Evolutionary conservation across 2,113 vertebrate species (phyloP), one percentile per base, ranked within the genome.

Genomic region (Felis chaus): DNA sequence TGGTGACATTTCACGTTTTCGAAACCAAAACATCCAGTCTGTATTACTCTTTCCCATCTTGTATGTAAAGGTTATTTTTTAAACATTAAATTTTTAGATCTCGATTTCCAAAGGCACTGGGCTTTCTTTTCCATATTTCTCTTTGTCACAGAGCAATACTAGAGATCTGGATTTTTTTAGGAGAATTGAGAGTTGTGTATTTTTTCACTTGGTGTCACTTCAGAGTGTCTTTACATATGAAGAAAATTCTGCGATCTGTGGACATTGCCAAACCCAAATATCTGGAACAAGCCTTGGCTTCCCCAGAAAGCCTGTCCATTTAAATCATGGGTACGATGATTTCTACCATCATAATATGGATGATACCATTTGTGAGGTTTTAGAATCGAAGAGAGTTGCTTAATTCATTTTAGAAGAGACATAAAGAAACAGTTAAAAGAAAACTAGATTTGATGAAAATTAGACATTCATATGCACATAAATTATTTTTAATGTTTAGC

Each of bases 41-140:
- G n/a, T 98, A 95, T 95, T 91, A 82, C 33, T 97, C 57, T 97
- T 90, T 88, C 82, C 95, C 97, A 53, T 94, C 81, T 80, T 91
- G 63, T 98, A 98, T 89, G 55, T 98, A 98, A 89, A 98, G 53
- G n/a, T 61, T 93, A 0, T 94, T 98, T 98, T 98, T 76, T 48
- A 97, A 97, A 87, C 81, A 0, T 98, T 98, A 99, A 98, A 98
- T 97, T 97, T 16, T 97, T 87, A 65, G 19, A 92, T 78, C 68
- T 61, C 45, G 91, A 36, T 97, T 98, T 98, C 97, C 65, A 48
- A 68, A 94, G 71, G 81, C 36, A 83, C 45, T 96, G 48, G 27
- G 83, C 91, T 97, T 89, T 97, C 97, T 94, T 97, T 97, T 93
- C 45, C 25, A 18, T 88, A 45, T n/a, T 41, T 95, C 12, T 97